These are phyloP conservation scores for Streptopelia turtur DNA, from an alignment of 2,797 vertebrate genomes.

Conservation along the genomic window DNA sequence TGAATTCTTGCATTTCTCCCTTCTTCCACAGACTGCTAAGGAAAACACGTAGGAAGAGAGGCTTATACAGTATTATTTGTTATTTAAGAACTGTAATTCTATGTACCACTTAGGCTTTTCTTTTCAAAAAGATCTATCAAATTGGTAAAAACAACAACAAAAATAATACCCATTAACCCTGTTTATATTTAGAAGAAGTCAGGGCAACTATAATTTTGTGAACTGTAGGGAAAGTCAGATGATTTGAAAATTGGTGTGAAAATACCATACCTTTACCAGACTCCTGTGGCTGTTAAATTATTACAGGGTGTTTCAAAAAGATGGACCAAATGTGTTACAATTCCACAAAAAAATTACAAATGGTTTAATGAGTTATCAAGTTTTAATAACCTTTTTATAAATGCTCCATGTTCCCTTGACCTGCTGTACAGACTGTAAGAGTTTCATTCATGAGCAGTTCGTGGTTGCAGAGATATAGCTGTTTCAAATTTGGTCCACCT, in stretches of 20 bases:
- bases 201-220: neutral
- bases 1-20: constrained; percentile 65
- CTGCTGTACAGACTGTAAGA: no score
- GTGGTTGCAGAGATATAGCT: no score
- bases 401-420: no score
- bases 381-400: no score
- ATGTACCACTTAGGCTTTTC: neutral
- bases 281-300: neutral
- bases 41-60: constrained; percentile 47
- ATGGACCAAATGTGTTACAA: no score
- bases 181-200: neutral
- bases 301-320: no score
- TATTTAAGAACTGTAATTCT: constrained; percentile 51
- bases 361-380: no score
- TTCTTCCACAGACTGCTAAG: constrained; percentile 62
- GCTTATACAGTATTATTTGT: neutral
- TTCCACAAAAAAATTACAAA: no score
- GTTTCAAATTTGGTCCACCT: no score
- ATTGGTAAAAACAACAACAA: neutral
- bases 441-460: no score
- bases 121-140: constrained; percentile 1
- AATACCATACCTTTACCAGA: neutral
- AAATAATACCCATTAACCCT: neutral
- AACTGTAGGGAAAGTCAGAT: neutral
- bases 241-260: neutral